Conservation (phyloP, 1,140 invertebrate species). For the Drosophila trapezifrons region DNA sequence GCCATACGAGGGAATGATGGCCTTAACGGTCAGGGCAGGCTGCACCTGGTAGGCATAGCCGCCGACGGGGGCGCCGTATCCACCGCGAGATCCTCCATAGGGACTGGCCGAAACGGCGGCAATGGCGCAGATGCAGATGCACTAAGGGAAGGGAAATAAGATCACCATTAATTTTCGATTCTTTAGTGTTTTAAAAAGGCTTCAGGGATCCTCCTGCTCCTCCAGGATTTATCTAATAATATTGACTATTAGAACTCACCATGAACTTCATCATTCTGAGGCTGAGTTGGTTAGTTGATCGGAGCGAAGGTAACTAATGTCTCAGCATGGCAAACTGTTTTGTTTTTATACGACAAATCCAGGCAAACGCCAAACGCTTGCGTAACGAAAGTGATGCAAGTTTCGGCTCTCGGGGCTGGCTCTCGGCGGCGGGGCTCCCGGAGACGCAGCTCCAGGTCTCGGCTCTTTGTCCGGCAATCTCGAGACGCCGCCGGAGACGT, state of each 20-base stretch:
- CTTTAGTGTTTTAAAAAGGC: background rate
- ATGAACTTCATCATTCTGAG: constrained; percentile 75
- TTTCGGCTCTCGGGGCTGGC: constrained; percentile 46
- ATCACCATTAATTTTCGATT: constrained; percentile 14
- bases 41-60: constrained; percentile 71
- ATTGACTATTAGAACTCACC: constrained; percentile 47
- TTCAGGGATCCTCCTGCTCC: background rate
- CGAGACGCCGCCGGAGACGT: constrained; percentile 59
- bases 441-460: constrained; percentile 48
- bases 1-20: constrained; percentile 60
- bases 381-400: constrained; percentile 75
- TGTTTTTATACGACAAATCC: constrained; percentile 71
- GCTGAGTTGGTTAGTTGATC: constrained; percentile 61
- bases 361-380: constrained; percentile 63
- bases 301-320: constrained; percentile 64
- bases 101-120: constrained; percentile 58
- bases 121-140: constrained; percentile 66
- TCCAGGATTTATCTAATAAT: background rate
- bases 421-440: constrained; percentile 11
- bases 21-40: constrained; percentile 67
- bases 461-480: constrained; percentile 58
- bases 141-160: constrained; percentile 27
- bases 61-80: constrained; percentile 47
- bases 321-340: constrained; percentile 47
- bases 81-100: constrained; percentile 39